Evolutionary conservation across 2,797 vertebrate genomes (phyloP), one percentile per base, ranked within the genome.

Genomic region (Lacerta viridis): DNA sequence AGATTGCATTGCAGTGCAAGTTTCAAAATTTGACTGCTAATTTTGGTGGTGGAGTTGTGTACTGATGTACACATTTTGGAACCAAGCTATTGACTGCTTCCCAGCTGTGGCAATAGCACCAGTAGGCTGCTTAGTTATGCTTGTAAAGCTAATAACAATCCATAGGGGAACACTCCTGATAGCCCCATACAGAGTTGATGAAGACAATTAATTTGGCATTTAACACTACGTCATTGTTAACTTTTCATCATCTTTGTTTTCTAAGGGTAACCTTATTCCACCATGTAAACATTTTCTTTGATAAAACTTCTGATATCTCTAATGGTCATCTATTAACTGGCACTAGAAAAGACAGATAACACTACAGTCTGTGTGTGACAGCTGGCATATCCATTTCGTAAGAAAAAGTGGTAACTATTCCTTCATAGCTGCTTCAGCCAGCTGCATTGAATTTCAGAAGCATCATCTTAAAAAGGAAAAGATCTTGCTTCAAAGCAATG

Each of bases 81-180:
- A 88, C 91, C 91, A 90, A 87, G 93, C 92, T 61, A 91, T 86
- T 43, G 41, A 89, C 83, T 93, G 94, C 91, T 89, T 86, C 93
- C 94, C 82, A 90, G 43, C 76, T 77, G 86, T 8, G 88, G 91
- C 88, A 81, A 96, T 97, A 96, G 96, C 95, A 97, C 95, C 94
- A 71, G 68, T 93, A 92, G 94, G 92, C 90, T 94, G 83, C 87
- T 74, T 87, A 84, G 90, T 11, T 87, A 79, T 85, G 83, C 84
- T 74, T 0, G 0, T 92, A 92, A 94, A 92, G 87, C 88, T 93
- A 90, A 76, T 17, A 59, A 76, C 66, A 88, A 74, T 92, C 80
- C 87, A 75, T 85, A 88, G 75, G 79, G 1, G 15, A 64, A 33
- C 33, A 9, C 85, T 82, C 84, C 75, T 86, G 61, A 79, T 59